phyloP scores from a whole-genome alignment of 2,888 invertebrate species.

The Gortyna flavago region DNA sequence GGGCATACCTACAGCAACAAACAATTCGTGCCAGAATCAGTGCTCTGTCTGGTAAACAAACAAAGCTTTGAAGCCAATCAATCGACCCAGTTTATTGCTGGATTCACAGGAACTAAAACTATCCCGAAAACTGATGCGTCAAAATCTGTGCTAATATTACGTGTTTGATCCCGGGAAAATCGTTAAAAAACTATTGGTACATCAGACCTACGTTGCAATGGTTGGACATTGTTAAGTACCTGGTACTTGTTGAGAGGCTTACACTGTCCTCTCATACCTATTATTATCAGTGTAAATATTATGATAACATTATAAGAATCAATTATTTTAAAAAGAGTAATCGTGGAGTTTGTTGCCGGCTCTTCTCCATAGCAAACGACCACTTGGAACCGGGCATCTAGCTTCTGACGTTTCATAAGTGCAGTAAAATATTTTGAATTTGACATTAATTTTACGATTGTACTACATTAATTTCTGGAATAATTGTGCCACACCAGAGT shows the following conservation, averaged over 20 bases:
- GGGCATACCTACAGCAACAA: not conserved
- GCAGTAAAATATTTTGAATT: not conserved
- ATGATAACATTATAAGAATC: not conserved
- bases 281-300: not conserved
- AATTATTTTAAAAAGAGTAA: not conserved
- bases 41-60: conserved; percentile 32
- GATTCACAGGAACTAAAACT: not conserved
- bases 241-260: not conserved
- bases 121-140: not conserved
- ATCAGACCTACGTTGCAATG: not conserved
- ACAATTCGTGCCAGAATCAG: conserved; percentile 13
- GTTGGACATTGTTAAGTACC: not conserved
- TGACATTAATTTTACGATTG: not conserved
- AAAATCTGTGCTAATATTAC: no score
- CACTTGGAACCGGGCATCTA: not conserved
- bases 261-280: not conserved
- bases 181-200: no score
- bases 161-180: not conserved
- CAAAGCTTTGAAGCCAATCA: not conserved
- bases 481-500: not conserved
- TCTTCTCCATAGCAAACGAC: not conserved
- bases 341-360: not conserved
- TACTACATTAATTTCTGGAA: not conserved
- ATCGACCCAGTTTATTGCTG: conserved; percentile 4
- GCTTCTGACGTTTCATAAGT: not conserved